Base-by-base conservation (phyloP, 2,113 vertebrate genomes). In the Poecilia latipinna region DNA sequence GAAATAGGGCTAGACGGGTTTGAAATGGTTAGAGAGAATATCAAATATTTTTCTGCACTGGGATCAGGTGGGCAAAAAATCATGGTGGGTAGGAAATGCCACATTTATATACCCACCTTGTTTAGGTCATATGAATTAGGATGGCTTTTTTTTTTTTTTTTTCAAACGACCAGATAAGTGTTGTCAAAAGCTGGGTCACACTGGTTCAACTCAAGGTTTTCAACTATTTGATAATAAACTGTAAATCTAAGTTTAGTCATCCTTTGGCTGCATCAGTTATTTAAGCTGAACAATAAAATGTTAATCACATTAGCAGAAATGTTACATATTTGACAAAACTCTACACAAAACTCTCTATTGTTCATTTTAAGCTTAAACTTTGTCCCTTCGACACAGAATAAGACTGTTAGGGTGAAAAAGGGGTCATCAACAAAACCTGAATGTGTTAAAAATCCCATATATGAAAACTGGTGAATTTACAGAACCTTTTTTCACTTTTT, bases 1-100 rank as follows among this genome's bases (percentile, higher is more conserved):
- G 33, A 87, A 31, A 48, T 28, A 77, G 75, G 65, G 57, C 63
- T 62, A 65, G 65, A 72, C 75, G 4, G 7, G 74, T 72, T 70
- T 81, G 87, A 66, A 74, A 78, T 51, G 33, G 26, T 32, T 61
- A 60, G 72, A 73, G 24, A 74, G n/a, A 65, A 70, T 31, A 70
- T 66, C 78, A 82, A 42, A 67, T 24, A 32, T 61, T 64, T 63
- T 26, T 68, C 75, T 70, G 61, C 71, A 8, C 10, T 57, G 51
- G 10, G 19, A 10, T 22, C 51, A n/a, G 51, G 22, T 57, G 22
- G 51, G 33, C 8, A 54, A n/a, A 8, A 57, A n/a, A 57, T 57
- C 2, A 57, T 19, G 22, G 7, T 54, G 22, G 2, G 7, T 24
- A 22, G 51, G 22, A 22, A 54, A 22, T 54, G 15, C 22, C 7